These are phyloP conservation scores for Ariopsis seemanni DNA, from an alignment of 2,113 vertebrate species.

Conservation along the genomic window DNA sequence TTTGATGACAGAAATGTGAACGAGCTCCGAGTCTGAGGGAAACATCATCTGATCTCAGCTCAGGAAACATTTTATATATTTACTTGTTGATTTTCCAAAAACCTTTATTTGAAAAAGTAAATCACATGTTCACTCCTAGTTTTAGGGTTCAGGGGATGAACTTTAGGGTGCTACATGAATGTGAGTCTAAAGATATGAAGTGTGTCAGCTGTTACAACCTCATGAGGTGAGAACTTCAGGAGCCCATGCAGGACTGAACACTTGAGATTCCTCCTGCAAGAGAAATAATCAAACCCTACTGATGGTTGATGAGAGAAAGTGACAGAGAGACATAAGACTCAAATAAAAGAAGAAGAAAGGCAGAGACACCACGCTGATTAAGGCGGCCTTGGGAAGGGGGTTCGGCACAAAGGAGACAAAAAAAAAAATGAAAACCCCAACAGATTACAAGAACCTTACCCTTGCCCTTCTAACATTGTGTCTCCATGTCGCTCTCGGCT, in stretches of 20 bases:
- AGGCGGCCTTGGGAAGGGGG: slow-evolving; percentile 61
- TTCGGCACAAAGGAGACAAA: slow-evolving; percentile 64
- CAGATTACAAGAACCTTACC: slow-evolving; percentile 97
- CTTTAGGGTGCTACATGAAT: neutral
- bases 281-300: too few relatives aligned
- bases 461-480: slow-evolving; percentile 90
- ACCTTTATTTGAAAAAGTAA: neutral
- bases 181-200: neutral
- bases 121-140: neutral
- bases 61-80: neutral
- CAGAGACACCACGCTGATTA: slow-evolving; percentile 67
- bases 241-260: neutral
- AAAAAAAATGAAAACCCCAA: slow-evolving; percentile 69
- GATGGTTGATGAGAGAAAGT: slow-evolving; percentile 44
- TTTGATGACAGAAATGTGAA: neutral
- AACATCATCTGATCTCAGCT: neutral
- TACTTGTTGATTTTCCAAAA: neutral
- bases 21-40: neutral
- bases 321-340: slow-evolving; percentile 78
- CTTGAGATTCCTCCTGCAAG: neutral
- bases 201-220: neutral
- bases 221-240: neutral
- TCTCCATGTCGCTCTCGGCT: slow-evolving; percentile 86
- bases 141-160: neutral
- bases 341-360: slow-evolving; percentile 73